A percentile compares a stretch with the other conserved stretches of the same genome.
Evolutionary conservation across 2,113 vertebrate species (phyloP).

Genomic region (Ramphastos sulfuratus): DNA sequence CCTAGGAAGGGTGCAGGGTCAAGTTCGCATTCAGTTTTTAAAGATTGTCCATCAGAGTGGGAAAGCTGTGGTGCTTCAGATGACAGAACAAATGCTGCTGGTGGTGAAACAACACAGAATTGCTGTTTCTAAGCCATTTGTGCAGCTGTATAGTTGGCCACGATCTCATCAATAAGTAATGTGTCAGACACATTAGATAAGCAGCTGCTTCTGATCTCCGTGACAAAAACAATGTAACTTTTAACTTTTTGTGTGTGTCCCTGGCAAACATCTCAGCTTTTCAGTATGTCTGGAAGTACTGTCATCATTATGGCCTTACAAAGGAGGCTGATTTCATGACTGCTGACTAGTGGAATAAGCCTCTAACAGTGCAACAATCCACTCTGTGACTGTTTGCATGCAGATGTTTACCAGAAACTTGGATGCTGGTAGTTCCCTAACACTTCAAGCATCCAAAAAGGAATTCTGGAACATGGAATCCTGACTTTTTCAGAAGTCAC

Average conservation of each 20-base stretch:
- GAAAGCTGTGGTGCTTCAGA: not conserved
- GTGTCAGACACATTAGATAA: not conserved
- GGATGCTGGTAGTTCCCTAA: not conserved
- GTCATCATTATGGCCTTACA: not conserved
- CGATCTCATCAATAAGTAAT: not conserved
- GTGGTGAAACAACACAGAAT: not conserved
- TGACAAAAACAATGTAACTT: not conserved
- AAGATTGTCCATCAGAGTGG: not conserved
- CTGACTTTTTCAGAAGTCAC: not conserved
- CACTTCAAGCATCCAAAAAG: not conserved
- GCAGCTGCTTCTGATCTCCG: not conserved
- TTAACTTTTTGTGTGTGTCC: not conserved
- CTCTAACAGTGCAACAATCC: not conserved
- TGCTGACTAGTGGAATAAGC: not conserved
- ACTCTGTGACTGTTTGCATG: not conserved
- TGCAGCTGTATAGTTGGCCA: not conserved
- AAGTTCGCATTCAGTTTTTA: not conserved
- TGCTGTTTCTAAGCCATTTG: not conserved
- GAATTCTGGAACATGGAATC: not conserved
- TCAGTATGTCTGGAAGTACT: not conserved
- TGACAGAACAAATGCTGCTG: not conserved
- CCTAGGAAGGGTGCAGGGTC: not conserved
- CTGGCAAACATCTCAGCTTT: not conserved
- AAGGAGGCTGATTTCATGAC: not conserved
- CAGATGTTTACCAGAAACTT: not conserved